Conservation (phyloP, 2,113 vertebrate genomes). For the Percopsis transmontana region DNA sequence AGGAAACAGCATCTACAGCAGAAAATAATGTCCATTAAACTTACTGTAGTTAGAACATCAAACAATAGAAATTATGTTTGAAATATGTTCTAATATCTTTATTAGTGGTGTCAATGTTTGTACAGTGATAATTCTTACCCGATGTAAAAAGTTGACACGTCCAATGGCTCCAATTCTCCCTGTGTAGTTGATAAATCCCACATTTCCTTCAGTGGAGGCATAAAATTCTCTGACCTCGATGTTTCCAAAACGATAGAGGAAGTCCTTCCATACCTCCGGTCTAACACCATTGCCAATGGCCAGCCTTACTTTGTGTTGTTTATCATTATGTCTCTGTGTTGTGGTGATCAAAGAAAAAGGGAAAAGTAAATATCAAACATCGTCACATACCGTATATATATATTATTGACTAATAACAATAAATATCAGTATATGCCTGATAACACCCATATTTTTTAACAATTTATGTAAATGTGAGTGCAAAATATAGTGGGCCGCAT, state of each 20-base stretch:
- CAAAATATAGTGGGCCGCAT: no score
- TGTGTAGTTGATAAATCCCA: constrained; percentile 85
- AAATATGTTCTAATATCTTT: not conserved
- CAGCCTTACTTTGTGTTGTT: constrained; percentile 80
- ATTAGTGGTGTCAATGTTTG: not conserved
- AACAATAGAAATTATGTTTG: not conserved
- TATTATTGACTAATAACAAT: not conserved
- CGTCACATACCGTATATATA: constrained; percentile 1
- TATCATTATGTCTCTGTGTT: constrained; percentile 81
- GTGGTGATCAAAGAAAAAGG: constrained; percentile 1
- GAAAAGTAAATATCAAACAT: not conserved
- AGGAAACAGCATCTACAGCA: constrained; percentile 66
- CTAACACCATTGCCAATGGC: constrained; percentile 87
- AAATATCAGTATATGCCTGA: no score
- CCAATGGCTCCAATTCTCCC: constrained; percentile 86
- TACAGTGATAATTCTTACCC: constrained; percentile 66
- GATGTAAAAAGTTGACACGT: constrained; percentile 78
- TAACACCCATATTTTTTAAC: no score
- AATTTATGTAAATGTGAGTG: no score
- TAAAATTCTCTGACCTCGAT: constrained; percentile 86
- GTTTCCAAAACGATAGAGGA: constrained; percentile 83
- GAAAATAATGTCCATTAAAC: not conserved
- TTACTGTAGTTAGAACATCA: not conserved
- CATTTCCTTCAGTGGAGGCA: constrained; percentile 87
- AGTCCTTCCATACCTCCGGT: constrained; percentile 86